Conservation (phyloP, 1,140 invertebrate species). For the Homarus americanus region DNA sequence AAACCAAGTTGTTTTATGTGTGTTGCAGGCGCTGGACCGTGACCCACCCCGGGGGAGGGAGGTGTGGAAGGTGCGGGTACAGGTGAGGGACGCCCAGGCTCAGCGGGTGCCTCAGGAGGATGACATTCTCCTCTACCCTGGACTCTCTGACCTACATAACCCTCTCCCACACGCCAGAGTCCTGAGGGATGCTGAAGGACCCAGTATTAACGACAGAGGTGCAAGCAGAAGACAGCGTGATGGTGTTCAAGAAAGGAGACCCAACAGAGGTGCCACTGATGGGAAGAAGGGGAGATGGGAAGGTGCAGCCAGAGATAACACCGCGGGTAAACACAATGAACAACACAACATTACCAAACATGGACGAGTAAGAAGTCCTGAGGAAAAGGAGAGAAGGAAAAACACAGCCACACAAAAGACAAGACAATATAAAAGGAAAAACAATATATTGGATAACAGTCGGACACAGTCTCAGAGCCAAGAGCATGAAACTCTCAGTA, state of each 20-base stretch:
- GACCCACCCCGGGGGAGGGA: constrained; percentile 30
- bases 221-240: too few species aligned
- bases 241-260: not conserved
- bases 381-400: not conserved
- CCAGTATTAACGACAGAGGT: too few species aligned
- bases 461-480: not conserved
- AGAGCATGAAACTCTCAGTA: not conserved
- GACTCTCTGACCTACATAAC: not conserved
- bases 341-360: not conserved
- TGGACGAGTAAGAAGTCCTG: not conserved
- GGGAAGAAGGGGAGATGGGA: not conserved
- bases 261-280: not conserved
- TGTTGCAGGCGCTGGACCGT: constrained; percentile 41
- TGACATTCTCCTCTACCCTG: not conserved
- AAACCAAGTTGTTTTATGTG: too few species aligned
- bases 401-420: not conserved
- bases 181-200: not conserved
- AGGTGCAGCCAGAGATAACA: not conserved
- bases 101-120: not conserved
- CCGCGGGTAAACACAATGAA: not conserved
- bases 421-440: not conserved
- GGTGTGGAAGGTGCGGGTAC: constrained; percentile 35
- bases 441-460: not conserved
- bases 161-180: not conserved
- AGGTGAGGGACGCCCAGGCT: constrained; percentile 43